Evolutionary conservation across 2,797 vertebrate species (phyloP), one percentile per base, ranked within the genome.

Genomic region (Scyliorhinus canicula): DNA sequence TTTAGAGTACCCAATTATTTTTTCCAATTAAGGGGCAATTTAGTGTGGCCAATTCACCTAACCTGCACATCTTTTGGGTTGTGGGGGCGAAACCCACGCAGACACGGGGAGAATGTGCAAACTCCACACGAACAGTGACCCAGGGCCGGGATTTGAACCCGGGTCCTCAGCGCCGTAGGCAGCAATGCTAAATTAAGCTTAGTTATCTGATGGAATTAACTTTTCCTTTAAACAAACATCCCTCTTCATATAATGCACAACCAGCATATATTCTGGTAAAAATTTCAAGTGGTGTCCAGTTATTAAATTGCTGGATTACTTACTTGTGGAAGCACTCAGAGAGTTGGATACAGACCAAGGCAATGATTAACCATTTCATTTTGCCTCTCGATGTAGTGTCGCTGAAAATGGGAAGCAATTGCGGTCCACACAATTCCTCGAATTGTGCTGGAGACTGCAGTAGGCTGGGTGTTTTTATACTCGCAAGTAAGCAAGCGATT

Each of bases 351-450:
- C 95, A 95, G 16, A 95, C 88, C 21, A 95, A 84, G 0, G 93
- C 95, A 85, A 95, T 55, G 65, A 96, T 93, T 24, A 96, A 71
- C 71, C 90, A 95, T 86, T 95, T 96, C 95, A 96, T 96, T 93
- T 69, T 95, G 91, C 4, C 14, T 21, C 19, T 31, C 11, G n/a
- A 26, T 55, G 93, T 47, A n/a, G 93, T 44, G 57, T 11, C 35
- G 21, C 31, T 0, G 31, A 57, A 60, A 0, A 1, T 0, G 1
- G 12, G 12, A 90, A 16, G 6, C 55, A 19, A 19, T 3, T n/a
- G 52, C n/a, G 86, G 6, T 57, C 14, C 12, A 35, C 86, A 57
- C 86, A 90, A 57, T 86, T 35, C 84, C 12, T 31, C 3, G 44
- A 26, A 84, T 44, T 84, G 79, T 86, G 84, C 50, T 52, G 4